Percentiles rank a stretch among this genome's conserved stretches.
These are phyloP conservation scores for Hyphantria cunea DNA, from an alignment of 1,140 invertebrate species.

Conservation along the genomic window DNA sequence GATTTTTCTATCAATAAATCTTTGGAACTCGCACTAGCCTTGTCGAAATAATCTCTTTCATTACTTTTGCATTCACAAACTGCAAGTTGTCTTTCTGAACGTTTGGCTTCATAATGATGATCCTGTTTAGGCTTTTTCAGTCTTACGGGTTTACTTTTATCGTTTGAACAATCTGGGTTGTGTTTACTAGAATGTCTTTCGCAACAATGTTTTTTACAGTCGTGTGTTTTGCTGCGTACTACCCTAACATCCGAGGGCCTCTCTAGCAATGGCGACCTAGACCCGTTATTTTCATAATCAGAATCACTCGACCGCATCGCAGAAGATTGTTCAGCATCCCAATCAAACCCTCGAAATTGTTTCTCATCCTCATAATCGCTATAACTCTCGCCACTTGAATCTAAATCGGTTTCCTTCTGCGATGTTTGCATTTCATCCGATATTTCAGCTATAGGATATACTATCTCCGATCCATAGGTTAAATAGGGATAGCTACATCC, in stretches of 20 bases:
- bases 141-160: conserved; percentile 73
- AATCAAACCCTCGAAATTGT: conserved; percentile 79
- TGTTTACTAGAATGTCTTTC: conserved; percentile 62
- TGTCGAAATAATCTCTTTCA: conserved; percentile 77
- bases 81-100: conserved; percentile 43
- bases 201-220: conserved; percentile 70
- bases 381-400: conserved; percentile 80
- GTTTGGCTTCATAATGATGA: conserved; percentile 47
- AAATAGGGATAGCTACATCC: conserved; percentile 84
- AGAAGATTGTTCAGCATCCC: conserved; percentile 76
- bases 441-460: conserved; percentile 92
- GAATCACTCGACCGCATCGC: conserved; percentile 79
- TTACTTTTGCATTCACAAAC: conserved; percentile 63
- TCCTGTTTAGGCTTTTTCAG: conserved; percentile 77
- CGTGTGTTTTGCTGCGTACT: conserved; percentile 67
- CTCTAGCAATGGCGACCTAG: conserved; percentile 82
- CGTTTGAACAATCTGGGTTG: conserved; percentile 57
- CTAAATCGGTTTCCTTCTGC: conserved; percentile 85
- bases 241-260: conserved; percentile 65
- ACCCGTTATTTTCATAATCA: conserved; percentile 84
- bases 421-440: conserved; percentile 90
- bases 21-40: conserved; percentile 85
- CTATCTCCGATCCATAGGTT: conserved; percentile 89
- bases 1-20: conserved; percentile 84
- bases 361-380: conserved; percentile 83